These are phyloP conservation scores for Strix aluco DNA, from an alignment of 2,113 vertebrate species.

Conservation along the genomic window DNA sequence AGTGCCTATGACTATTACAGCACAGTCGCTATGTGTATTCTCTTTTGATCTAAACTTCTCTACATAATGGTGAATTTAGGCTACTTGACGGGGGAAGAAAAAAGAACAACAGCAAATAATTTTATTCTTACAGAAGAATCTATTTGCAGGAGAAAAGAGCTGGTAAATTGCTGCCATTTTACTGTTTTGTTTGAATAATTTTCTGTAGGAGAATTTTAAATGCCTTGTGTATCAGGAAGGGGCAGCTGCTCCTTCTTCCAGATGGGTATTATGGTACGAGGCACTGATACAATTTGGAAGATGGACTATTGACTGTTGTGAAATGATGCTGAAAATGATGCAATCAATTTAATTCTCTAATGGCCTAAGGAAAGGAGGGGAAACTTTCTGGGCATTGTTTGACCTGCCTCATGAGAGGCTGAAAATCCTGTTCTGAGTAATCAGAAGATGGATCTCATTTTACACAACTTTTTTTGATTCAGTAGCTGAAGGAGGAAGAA, in stretches of 20 bases:
- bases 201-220: conserved; percentile 35
- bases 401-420: conserved; percentile 12
- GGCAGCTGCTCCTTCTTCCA: conserved; percentile 14
- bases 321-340: conserved; percentile 53
- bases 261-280: neutral
- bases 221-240: neutral
- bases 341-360: conserved; percentile 54
- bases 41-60: neutral
- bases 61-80: neutral
- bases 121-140: conserved; percentile 1
- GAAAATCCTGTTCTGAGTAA: conserved; percentile 33
- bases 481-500: neutral
- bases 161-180: conserved; percentile 27
- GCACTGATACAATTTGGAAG: conserved; percentile 38
- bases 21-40: neutral
- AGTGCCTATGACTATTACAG: neutral
- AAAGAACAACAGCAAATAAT: neutral
- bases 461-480: neutral
- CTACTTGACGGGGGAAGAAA: neutral
- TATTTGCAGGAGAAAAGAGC: neutral
- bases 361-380: conserved; percentile 17
- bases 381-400: conserved; percentile 55
- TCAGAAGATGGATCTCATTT: conserved; percentile 21
- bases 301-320: conserved; percentile 56
- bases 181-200: conserved; percentile 32